phyloP scores from a whole-genome alignment of 2,113 vertebrate genomes.

The Onychostruthus taczanowskii region DNA sequence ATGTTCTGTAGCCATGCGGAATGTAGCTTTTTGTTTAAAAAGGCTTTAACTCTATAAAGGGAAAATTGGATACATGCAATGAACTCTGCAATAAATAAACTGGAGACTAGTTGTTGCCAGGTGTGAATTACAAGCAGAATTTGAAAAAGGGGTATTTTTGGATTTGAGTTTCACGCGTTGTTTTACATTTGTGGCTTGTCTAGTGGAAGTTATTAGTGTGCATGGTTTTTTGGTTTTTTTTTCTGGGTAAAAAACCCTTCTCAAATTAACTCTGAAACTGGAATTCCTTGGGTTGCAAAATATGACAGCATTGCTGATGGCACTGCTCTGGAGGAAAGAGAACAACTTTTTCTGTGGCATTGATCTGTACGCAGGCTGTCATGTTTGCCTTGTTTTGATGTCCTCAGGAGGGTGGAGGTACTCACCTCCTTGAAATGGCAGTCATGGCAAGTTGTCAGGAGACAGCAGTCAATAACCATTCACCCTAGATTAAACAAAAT shows the following conservation, averaged over 20 bases:
- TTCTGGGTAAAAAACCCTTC: background rate
- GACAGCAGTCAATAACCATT: background rate
- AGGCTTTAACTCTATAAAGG: background rate
- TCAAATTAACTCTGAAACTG: background rate
- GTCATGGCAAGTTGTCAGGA: background rate
- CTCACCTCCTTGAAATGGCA: background rate
- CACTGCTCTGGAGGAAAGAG: constrained; percentile 27
- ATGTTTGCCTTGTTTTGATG: constrained; percentile 1
- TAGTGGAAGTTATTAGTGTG: background rate
- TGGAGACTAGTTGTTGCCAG: background rate
- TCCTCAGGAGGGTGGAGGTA: background rate
- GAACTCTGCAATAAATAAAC: background rate
- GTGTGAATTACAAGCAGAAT: background rate
- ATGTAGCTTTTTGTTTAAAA: background rate
- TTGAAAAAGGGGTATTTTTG: background rate
- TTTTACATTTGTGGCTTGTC: background rate
- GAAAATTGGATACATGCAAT: background rate
- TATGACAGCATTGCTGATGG: background rate
- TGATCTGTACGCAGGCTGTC: background rate
- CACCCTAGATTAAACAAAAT: constrained; percentile 2
- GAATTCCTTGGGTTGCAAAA: background rate
- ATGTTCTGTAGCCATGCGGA: background rate
- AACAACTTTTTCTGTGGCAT: constrained; percentile 5
- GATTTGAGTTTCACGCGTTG: background rate
- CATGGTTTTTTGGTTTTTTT: background rate